Evolutionary conservation across 1,140 invertebrate species (phyloP), one percentile per base, ranked within the genome.

Genomic region (Drosophila sucinea): DNA sequence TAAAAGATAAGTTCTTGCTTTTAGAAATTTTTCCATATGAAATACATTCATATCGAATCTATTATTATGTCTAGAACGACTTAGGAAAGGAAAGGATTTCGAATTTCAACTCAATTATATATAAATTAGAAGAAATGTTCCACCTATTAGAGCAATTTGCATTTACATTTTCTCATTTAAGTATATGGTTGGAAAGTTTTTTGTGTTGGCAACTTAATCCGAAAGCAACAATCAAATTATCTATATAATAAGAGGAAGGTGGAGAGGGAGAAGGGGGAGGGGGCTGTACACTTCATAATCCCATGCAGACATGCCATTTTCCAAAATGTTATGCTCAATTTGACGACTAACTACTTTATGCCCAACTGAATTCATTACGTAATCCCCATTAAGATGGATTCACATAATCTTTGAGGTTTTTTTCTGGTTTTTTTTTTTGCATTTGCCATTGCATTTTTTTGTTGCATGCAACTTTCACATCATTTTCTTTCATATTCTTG

Each of bases 381-480:
- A 67, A 67, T 66, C 64, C 32, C 32, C 5, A 57, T 35, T 57
- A 1, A 57, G 4, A 47, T 47, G 3, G 3, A 27, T 51, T 51
- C 44, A 17, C 44, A 51, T 51, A 25, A 51, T 51, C 40, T 41
- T 41, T 41, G 17, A 17, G 17, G 17, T 17, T 17, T 17, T 17
- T 17, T 17, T 17, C 17, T 17, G 17, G 17, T 17, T 17, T 17
- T 17, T 17, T 17, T 17, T 17, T 17, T 17, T 17, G 17, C 17
- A 17, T 17, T 17, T 17, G 17, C 17, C 17, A 17, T 17, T 17
- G 17, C 17, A 17, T 17, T 17, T 17, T 17, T 57, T n/a, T 38
- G 55, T 58, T 67, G 51, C 35, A 72, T 55, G 70, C 64, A 27
- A 35, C 25, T 61, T 61, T 35, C 35, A 40, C 10, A 51, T 30